Base-by-base conservation (phyloP, 2,888 invertebrate species). In the Platynereis dumerilii region DNA sequence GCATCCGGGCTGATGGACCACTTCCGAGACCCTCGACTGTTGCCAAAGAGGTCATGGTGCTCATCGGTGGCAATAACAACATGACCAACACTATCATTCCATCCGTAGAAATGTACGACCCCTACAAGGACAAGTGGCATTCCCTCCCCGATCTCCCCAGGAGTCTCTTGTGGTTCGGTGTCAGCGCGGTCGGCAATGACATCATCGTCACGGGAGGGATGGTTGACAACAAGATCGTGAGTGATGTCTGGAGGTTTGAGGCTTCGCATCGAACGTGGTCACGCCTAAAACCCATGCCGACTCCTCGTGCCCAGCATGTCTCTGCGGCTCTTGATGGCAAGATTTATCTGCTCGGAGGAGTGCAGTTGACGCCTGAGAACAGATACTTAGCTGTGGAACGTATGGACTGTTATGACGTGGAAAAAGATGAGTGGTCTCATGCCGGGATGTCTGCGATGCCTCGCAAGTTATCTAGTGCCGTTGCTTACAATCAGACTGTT, bases 1-100 rank as follows among this genome's bases (percentile, higher is more conserved):
- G 81, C 69, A 80, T 80, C 79, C 80, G 79, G 71, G 75, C 60
- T 3, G 63, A 68, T 10, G 64, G 58, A 22, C 53, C 78, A 45
- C 77, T 76, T 28, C 82, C 81, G 3, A 71, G 83, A 44, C 83
- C 82, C 15, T 83, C 83, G 24, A 83, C 83, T 5, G 77, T 84
- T 20, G 82, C 82, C 44, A 82, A 80, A 62, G 80, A 83, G 60
- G 79, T 80, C 27, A 70, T 84, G 66, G 81, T 83, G n/a, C 74
- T 80, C 0, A 72, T 83, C 10, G 81, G 83, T 2, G 73, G 74
- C 1, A 57, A 71, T 20, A 57, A 57, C 26, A 56, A 54, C 48
- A 28, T 60, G 20, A 56, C 28, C 20, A 72, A 70, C 45, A 76
- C 74, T 66, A 74, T 78, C 17, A 76, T 78, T 2, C 74, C 73